Conservation (phyloP, 2,797 vertebrate species). For the Enteromius viviparus region DNA sequence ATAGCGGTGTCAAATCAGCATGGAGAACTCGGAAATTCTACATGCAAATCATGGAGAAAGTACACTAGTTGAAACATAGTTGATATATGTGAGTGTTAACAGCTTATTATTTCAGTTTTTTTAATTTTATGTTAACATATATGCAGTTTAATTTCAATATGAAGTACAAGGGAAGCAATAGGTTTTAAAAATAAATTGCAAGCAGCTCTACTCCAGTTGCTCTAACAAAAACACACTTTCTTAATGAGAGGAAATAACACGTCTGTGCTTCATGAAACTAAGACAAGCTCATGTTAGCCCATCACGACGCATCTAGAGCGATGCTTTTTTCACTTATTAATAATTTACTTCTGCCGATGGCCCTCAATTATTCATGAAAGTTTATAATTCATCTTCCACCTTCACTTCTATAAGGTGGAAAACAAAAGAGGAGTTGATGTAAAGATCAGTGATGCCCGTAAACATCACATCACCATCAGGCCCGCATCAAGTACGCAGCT, state of each 20-base stretch:
- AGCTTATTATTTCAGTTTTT: neutral
- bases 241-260: conserved; percentile 13
- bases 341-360: conserved; percentile 77
- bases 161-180: neutral
- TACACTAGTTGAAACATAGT: neutral
- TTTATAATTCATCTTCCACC: conserved; percentile 65
- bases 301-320: conserved; percentile 30
- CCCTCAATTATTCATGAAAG: conserved; percentile 82
- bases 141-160: neutral
- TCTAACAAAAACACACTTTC: neutral
- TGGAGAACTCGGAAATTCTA: neutral
- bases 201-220: neutral
- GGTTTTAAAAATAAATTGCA: neutral
- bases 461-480: conserved; percentile 10
- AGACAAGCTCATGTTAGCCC: conserved; percentile 32
- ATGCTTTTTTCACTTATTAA: conserved; percentile 71
- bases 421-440: conserved; percentile 47
- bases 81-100: neutral
- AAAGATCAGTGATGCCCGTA: conserved; percentile 43
- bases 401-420: conserved; percentile 47
- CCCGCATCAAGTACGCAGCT: neutral
- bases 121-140: neutral
- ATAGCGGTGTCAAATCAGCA: neutral
- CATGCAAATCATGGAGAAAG: neutral
- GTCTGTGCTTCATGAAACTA: neutral